phyloP scores from a whole-genome alignment of 2,797 vertebrate genomes.

The Neostethus bicornis region DNA sequence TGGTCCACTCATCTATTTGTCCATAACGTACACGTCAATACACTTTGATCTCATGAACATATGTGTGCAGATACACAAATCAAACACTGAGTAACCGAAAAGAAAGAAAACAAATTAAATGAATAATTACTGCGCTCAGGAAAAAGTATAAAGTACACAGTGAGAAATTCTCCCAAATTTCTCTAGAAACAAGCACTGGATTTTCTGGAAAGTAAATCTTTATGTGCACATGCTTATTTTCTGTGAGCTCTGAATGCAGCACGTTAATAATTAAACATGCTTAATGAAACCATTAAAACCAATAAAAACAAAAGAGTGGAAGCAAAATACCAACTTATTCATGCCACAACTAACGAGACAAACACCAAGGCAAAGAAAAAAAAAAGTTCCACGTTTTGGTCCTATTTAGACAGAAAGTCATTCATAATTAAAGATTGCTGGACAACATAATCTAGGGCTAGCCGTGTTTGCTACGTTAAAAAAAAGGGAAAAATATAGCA shows the following conservation, averaged over 20 bases:
- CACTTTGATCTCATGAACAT: slow-evolving; percentile 36
- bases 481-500: slow-evolving; percentile 44
- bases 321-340: slow-evolving; percentile 21
- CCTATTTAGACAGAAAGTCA: slow-evolving; percentile 43
- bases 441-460: slow-evolving; percentile 45
- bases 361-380: slow-evolving; percentile 18
- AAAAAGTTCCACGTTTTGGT: slow-evolving; percentile 7
- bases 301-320: slow-evolving; percentile 27
- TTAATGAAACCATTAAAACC: slow-evolving; percentile 23
- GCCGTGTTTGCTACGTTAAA: slow-evolving; percentile 55
- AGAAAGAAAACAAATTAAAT: slow-evolving; percentile 34
- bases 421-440: slow-evolving; percentile 29
- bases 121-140: slow-evolving; percentile 28
- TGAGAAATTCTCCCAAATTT: slow-evolving; percentile 1
- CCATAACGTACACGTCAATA: slow-evolving; percentile 43
- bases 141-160: slow-evolving; percentile 12
- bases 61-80: slow-evolving; percentile 21
- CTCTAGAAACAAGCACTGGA: neutral
- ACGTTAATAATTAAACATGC: slow-evolving; percentile 43
- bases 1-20: slow-evolving; percentile 54
- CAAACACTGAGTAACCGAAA: slow-evolving; percentile 31
- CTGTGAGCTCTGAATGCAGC: slow-evolving; percentile 6
- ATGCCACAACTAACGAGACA: slow-evolving; percentile 46
- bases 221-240: slow-evolving; percentile 28
- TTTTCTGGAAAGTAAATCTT: slow-evolving; percentile 16